A percentile compares a stretch with the other conserved stretches of the same genome.
Evolutionary conservation across 2,888 invertebrate genomes (phyloP).

Genomic region (Scaptomyza caliginosa): DNA sequence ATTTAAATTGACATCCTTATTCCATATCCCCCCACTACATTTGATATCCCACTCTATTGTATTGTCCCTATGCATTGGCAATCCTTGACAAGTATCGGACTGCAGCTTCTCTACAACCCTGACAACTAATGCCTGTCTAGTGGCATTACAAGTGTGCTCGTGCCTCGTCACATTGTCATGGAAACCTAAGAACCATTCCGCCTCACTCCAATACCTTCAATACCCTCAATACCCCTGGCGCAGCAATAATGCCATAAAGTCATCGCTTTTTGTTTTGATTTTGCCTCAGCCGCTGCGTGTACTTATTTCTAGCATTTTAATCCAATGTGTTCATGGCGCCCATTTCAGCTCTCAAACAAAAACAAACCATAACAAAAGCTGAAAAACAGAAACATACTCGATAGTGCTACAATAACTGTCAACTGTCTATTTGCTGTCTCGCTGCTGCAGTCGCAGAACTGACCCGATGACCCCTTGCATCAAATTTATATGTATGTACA

Average conservation of each 20-base stretch:
- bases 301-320: conserved; percentile 20
- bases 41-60: neutral
- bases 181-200: conserved; percentile 2
- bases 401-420: conserved; percentile 60
- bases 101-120: neutral
- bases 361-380: conserved; percentile 63
- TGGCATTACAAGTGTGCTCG: conserved; percentile 37
- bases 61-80: conserved; percentile 30
- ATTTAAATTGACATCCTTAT: conserved; percentile 8
- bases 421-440: conserved; percentile 12
- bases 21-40: conserved; percentile 4
- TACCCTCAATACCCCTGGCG: neutral
- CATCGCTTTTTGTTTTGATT: conserved; percentile 9
- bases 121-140: conserved; percentile 17
- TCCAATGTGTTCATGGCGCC: conserved; percentile 43
- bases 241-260: conserved; percentile 30
- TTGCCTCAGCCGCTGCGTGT: neutral
- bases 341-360: conserved; percentile 60
- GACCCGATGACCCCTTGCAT: conserved; percentile 48
- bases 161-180: conserved; percentile 10
- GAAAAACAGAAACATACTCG: conserved; percentile 26
- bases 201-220: neutral
- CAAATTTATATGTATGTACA: neutral
- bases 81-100: conserved; percentile 14
- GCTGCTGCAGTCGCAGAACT: conserved; percentile 11